Conservation (phyloP, 2,888 invertebrate species). For the Rhagonycha lutea region DNA sequence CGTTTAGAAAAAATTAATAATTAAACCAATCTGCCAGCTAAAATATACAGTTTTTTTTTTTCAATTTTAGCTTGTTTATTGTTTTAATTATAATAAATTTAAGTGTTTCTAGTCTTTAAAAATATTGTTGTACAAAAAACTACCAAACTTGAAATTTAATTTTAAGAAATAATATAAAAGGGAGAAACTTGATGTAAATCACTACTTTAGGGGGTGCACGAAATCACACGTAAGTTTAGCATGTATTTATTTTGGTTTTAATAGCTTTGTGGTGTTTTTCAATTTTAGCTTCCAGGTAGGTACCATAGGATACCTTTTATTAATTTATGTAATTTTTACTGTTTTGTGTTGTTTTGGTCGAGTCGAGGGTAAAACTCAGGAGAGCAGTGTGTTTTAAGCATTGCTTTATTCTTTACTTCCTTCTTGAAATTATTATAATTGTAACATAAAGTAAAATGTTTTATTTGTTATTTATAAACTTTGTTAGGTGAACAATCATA, state of each 20-base stretch:
- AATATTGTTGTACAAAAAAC: not conserved
- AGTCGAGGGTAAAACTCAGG: slow-evolving; percentile 18
- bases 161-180: not conserved
- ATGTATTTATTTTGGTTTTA: slow-evolving; percentile 10
- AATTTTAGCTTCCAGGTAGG: not conserved
- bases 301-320: not conserved
- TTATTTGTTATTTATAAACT: not conserved
- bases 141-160: not conserved
- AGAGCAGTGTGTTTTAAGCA: slow-evolving; percentile 13
- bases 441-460: not conserved
- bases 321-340: not conserved
- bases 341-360: not conserved
- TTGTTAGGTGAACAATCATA: not conserved
- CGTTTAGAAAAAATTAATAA: not conserved
- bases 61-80: not conserved
- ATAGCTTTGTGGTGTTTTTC: not conserved
- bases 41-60: not conserved
- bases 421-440: slow-evolving; percentile 5
- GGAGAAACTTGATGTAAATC: not conserved
- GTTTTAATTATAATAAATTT: not conserved
- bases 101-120: not conserved
- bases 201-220: not conserved
- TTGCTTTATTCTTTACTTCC: slow-evolving; percentile 23
- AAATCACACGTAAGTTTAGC: slow-evolving; percentile 17
- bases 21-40: not conserved